phyloP scores from a whole-genome alignment of 2,888 invertebrate genomes.

The Empis livida region DNA sequence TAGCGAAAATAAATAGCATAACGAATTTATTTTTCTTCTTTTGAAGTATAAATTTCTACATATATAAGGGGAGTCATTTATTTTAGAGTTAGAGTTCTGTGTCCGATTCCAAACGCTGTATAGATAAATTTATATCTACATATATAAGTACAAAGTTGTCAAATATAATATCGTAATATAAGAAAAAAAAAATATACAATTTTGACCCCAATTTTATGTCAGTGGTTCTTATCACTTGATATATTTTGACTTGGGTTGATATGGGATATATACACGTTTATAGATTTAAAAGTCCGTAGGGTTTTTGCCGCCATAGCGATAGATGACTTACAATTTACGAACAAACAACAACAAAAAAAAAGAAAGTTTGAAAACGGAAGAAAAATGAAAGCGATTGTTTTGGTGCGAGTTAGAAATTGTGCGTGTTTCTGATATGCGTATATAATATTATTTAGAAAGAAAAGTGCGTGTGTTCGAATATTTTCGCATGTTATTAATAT shows the following conservation, averaged over 20 bases:
- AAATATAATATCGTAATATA: too few species aligned
- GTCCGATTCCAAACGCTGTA: too few species aligned
- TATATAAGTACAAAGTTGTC: too few species aligned
- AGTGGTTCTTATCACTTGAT: constrained; percentile 12
- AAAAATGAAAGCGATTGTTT: not conserved
- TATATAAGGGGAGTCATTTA: too few species aligned
- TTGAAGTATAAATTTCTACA: too few species aligned
- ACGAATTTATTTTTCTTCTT: too few species aligned
- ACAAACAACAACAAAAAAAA: not conserved
- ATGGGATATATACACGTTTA: too few species aligned
- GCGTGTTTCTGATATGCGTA: not conserved
- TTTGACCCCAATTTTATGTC: constrained; percentile 10
- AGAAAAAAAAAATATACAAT: not conserved
- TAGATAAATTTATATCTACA: too few species aligned
- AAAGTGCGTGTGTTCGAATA: not conserved
- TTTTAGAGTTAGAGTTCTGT: too few species aligned
- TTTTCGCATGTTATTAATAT: not conserved
- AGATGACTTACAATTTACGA: not conserved
- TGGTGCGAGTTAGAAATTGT: not conserved
- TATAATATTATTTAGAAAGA: not conserved
- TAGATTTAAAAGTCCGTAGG: not conserved
- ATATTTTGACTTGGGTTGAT: constrained; percentile 7
- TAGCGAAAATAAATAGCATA: too few species aligned
- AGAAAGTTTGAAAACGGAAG: not conserved
- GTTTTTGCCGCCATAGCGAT: not conserved